Evolutionary conservation across 2,113 vertebrate genomes (phyloP).

Genomic region (Astur gentilis): DNA sequence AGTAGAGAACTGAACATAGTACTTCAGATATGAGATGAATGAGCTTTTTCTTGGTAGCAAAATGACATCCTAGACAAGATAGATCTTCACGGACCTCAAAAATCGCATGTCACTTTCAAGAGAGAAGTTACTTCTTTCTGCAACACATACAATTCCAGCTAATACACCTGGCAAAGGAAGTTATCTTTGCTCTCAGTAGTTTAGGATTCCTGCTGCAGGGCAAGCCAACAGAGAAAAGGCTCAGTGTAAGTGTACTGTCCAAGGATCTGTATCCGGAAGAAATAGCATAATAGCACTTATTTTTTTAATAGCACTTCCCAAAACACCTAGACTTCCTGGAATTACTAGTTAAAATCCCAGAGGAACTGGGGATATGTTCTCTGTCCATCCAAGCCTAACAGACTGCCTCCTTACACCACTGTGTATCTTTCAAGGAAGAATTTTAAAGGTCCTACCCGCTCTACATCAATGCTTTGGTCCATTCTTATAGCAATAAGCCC

Average conservation of each 20-base stretch:
- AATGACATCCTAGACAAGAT: not conserved
- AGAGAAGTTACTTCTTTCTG: not conserved
- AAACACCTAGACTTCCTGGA: constrained; percentile 46
- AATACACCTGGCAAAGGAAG: constrained; percentile 14
- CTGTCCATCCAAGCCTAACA: not conserved
- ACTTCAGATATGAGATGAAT: not conserved
- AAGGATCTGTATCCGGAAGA: not conserved
- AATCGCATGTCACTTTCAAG: not conserved
- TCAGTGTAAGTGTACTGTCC: not conserved
- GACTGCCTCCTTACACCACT: not conserved
- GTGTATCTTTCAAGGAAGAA: not conserved
- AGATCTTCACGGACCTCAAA: not conserved
- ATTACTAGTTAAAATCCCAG: not conserved
- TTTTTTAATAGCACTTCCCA: constrained; percentile 10
- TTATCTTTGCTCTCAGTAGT: not conserved
- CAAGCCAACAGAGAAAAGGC: not conserved
- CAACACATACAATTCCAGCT: not conserved
- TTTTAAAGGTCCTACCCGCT: not conserved
- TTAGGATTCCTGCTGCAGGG: not conserved
- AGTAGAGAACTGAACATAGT: not conserved
- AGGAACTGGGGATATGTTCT: not conserved
- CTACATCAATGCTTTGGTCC: not conserved
- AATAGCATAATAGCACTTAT: not conserved
- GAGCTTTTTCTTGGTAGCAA: not conserved
- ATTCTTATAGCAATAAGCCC: not conserved